Conservation (phyloP, 2,797 vertebrate genomes). For the Anomalospiza imberbis region DNA sequence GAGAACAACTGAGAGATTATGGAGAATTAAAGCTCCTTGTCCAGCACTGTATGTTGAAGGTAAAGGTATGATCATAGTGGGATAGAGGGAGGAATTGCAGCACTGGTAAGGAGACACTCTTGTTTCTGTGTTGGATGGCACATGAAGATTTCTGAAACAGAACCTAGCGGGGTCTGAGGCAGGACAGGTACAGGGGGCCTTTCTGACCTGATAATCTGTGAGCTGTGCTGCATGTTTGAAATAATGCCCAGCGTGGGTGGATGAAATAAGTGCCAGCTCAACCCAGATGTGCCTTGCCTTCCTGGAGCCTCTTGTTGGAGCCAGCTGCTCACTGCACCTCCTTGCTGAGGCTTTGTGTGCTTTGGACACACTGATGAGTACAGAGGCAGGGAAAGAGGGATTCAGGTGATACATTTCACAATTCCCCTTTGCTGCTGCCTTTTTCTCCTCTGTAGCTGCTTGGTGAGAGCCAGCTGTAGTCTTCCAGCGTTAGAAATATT, state of each 20-base stretch:
- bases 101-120: background rate
- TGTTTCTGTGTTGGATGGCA: background rate
- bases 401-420: background rate
- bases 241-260: accelerated
- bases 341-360: background rate
- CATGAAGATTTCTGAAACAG: background rate
- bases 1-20: background rate
- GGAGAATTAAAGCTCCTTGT: background rate
- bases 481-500: slow-evolving; percentile 16
- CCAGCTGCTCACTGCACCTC: accelerated
- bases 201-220: background rate
- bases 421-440: background rate
- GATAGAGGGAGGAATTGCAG: background rate
- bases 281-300: background rate
- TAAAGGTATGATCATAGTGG: background rate
- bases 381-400: background rate
- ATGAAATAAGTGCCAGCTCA: background rate
- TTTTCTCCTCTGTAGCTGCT: background rate
- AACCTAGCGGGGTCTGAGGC: background rate
- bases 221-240: accelerated
- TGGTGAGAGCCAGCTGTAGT: background rate
- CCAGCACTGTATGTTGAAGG: background rate
- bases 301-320: accelerated
- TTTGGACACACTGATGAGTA: background rate
- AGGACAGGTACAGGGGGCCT: background rate